Base-by-base conservation (phyloP, 2,888 invertebrate genomes). In the Conistra vaccinii region DNA sequence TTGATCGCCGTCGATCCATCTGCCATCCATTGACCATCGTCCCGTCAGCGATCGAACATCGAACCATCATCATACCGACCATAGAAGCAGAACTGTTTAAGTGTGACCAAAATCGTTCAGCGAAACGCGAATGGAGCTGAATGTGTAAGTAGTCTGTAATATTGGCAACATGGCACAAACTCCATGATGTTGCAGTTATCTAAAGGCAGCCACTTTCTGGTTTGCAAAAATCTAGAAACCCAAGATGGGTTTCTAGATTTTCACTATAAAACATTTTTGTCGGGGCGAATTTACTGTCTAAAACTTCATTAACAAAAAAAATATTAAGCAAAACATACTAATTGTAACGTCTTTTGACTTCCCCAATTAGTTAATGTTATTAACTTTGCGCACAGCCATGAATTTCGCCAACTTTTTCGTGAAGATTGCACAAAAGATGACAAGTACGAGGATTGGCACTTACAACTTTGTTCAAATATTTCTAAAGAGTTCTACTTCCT, bases 371-470 rank as follows among this genome's bases (percentile, higher is more conserved):
- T 32, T 26, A 78, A 51, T 32, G 32, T 12, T 53, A 39, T 71
- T 29, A 80, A 76, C n/a, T 76, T 62, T 29, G 1, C 9, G 0
- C 3, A 39, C 51, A 80, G 81, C 32, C 74, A 73, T 76, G 29
- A 61, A 48, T 55, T 80, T 23, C 20, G 0, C 17, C 14, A 80
- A 73, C 9, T 23, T 32, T 80, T 76, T 76, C 29, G 32, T 32
- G 39, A 61, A 39, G 6, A 14, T 42, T 80, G 74, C 74, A 80
- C 76, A 80, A 76, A 62, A 73, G 76, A 76, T 76, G 81, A 76
- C 74, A 55, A 76, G 61, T 14, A 76, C 76, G 55, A 5, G 55
- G 39, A 23, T 81, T 74, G 48, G 26, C 81, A 80, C 81, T 76
- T 48, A 17, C 1, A 81, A 76, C 61, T 76, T 80, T 48, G 32